Base-by-base conservation (phyloP, 2,888 invertebrate species). In the Meghimatium bilineatum region DNA sequence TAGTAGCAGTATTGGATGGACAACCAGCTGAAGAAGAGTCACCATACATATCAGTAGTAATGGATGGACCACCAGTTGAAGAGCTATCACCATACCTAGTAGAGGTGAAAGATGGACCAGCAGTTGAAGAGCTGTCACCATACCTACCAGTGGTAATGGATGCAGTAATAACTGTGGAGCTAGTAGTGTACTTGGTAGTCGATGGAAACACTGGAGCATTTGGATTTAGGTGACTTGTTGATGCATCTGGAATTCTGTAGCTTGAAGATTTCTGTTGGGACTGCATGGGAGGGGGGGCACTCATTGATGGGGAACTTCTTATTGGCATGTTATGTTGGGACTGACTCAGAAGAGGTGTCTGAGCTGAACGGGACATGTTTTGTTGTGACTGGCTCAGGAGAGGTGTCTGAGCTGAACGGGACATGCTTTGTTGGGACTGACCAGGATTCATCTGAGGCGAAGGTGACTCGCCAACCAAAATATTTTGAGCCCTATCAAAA, bases 131-230 rank as follows among this genome's bases (percentile, higher is more conserved):
- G 34, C n/a, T 56, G 56, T 67, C 52, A n/a, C 75, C 66, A 74
- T 75, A 44, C 44, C 12, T 44, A 12, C 5, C 44, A 44, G 44
- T 12, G 12, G 44, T 44, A 12, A 44, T 44, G 44, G 44, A 44
- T 44, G 44, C 6, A 44, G 6, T 12, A 44, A 44, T 20, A 56
- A 56, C 56, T 12, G 17, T 56, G 20, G 56, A 23, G 56, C 17
- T 56, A 23, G 23, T 23, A 20, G 34, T 34, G 38, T 82, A 83
- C n/a, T 83, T 83, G 20, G 38, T 49, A 6, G 56, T 67, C 2
- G 49, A 29, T 32, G 83, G 69, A 36, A 77, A 83, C 56, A 71
- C 77, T 20, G 83, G 83, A 1, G 83, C 83, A 69, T 83, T 83
- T 17, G 83, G 83, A 49, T 83, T 83, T 23, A 76, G 71, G 72